A percentile compares a stretch with the other conserved stretches of the same genome.
Conservation (phyloP, 64 coral and sea anemone species). For the Dendronephthya gigantea region DNA sequence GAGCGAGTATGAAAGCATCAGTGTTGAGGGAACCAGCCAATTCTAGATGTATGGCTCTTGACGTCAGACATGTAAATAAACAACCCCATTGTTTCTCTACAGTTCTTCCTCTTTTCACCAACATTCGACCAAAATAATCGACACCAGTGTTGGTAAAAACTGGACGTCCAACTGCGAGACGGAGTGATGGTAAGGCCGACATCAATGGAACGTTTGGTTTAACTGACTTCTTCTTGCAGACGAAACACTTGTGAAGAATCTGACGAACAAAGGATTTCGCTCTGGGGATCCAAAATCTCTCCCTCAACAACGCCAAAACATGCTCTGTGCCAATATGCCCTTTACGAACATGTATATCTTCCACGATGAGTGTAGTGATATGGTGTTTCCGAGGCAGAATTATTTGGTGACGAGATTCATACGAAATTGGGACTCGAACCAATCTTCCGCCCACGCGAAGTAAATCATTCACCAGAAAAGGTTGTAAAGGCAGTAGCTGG, state of each 20-base stretch:
- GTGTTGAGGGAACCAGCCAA: background rate
- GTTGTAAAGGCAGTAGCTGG: background rate
- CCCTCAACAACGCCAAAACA: background rate
- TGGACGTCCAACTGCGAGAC: background rate
- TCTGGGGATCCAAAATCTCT: constrained; percentile 20
- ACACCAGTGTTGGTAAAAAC: background rate
- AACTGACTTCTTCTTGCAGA: background rate
- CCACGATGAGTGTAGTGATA: background rate
- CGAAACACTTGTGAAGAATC: background rate
- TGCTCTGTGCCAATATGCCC: constrained; percentile 23
- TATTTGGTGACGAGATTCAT: constrained; percentile 24
- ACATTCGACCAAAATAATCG: constrained; percentile 14
- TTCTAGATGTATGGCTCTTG: constrained; percentile 29
- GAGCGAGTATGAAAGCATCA: constrained; percentile 18
- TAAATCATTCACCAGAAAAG: background rate
- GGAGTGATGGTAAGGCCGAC: background rate
- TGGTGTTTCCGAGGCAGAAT: background rate
- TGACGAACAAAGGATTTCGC: background rate
- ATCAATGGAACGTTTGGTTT: constrained; percentile 32
- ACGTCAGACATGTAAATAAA: background rate
- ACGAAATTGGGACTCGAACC: background rate
- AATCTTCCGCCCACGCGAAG: constrained; percentile 33
- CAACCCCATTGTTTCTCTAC: constrained; percentile 19
- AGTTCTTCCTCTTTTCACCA: background rate
- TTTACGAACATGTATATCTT: background rate